Base-by-base conservation (phyloP, 2,888 invertebrate species). In the Molorchus minor region DNA sequence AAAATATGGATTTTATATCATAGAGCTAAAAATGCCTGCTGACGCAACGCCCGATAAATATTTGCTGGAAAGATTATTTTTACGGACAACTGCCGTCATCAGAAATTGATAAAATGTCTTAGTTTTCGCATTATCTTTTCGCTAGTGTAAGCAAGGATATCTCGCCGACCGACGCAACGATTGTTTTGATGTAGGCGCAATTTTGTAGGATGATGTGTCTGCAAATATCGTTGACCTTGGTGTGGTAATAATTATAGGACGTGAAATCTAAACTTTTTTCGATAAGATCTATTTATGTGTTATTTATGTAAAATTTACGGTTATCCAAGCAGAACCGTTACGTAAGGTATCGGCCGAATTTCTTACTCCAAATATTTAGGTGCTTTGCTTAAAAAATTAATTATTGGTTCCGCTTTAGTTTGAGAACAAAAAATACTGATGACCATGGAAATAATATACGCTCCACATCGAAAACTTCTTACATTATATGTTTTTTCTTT, bases 1-100 rank as follows among this genome's bases (percentile, higher is more conserved):
- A 33, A 33, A 33, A 13, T 43, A 25, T 13, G 21, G 20, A 43
- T 43, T 21, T 43, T 15, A 19, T 25, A 19, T 12, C 21, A 25
- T 21, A 16, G 29, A 29, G 38, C 49, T 49, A 49, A 49, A 49
- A 49, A 49, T 49, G 38, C 25, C 25, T 25, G 49, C 49, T 49
- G 20, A 49, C 49, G 49, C 38, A 49, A 38, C 15, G 21, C 21
- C 15, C 15, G 25, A 49, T 49, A 49, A 49, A 49, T 49, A 49
- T 49, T 49, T 49, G 49, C 49, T 38, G 20, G 38, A 20, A 36
- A 49, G 49, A 49, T 49, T 49, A 49, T 49, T 49, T 49, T 49
- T 49, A 49, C 49, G 25, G 20, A 16, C 49, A n/a, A 15, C 38
- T 49, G 49, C 12, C 49, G 49, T 49, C 49, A 49, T 38, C 49